Base-by-base conservation (phyloP, 2,888 invertebrate species). In the Dermolepida albohirtum region DNA sequence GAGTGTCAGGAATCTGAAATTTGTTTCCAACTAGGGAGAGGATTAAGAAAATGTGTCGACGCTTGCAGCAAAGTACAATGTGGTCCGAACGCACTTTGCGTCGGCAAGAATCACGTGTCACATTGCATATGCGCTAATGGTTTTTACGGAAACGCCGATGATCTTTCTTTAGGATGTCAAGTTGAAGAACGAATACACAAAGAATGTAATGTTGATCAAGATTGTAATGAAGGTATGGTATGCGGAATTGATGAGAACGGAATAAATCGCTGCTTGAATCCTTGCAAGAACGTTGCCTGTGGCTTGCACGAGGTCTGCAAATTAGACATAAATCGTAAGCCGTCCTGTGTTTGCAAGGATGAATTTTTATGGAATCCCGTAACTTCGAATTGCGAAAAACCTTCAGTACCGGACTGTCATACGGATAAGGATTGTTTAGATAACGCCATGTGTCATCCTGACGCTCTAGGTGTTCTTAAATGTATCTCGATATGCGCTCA, bases 71-170 rank as follows among this genome's bases (percentile, higher is more conserved):
- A 94, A 84, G 86, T 93, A 39, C 94, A 95, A 77, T 96, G 96
- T 79, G 96, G 96, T 10, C 95, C 95, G 0, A 96, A 96, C 81
- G 95, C 96, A 2, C 82, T 95, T 0, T 96, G 96, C 79, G 89
- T 95, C 6, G 90, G 92, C 12, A 90, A 93, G 76, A 91, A 92
- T 78, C 96, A 96, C 81, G 88, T 92, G 71, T 93, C 95, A 0
- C 90, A 92, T 39, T 96, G 96, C 78, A 90, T 95, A 69, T 96
- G 96, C 79, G 87, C 91, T 22, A 92, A 94, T 70, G 94, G 93
- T 0, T 94, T 90, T 79, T 84, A 87, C 62, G 96, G 96, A 29
- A 92, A 93, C 82, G 95, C 96, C 0, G 90, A 89, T 73, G 93
- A 96, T 81, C 85, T 94, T 16, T 87, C 88, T 70, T 84, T 87